Conservation (phyloP, 37 sponge, comb jelly and placozoan species). For the Agelas oroides region DNA sequence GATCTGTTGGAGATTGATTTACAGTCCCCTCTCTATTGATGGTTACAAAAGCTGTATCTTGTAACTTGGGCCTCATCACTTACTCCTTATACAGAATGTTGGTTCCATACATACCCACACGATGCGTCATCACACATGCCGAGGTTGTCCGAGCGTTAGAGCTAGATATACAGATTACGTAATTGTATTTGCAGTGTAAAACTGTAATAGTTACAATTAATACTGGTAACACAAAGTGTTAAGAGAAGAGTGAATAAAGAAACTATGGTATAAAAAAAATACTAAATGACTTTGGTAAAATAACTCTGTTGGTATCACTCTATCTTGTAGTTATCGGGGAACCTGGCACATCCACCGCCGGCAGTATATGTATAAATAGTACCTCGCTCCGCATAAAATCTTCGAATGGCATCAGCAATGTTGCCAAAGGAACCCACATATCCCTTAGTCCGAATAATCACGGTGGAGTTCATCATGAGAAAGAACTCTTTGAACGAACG, state of each 20-base stretch:
- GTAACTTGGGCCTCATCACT: too few species aligned
- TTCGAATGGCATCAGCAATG: constrained; percentile 61
- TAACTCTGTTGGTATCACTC: not conserved
- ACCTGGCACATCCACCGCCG: constrained; percentile 11
- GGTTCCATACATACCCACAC: too few species aligned
- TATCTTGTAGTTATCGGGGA: constrained; percentile 16
- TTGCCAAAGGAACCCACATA: constrained; percentile 46
- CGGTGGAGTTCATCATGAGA: constrained; percentile 53
- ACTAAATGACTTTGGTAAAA: not conserved
- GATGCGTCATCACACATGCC: too few species aligned
- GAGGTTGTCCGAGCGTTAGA: too few species aligned
- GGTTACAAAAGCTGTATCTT: too few species aligned
- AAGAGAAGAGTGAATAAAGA: not conserved
- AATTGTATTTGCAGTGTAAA: too few species aligned
- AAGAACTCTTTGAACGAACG: constrained; percentile 64
- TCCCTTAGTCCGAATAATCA: constrained; percentile 54
- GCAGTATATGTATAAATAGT: constrained; percentile 12
- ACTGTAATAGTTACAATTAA: too few species aligned
- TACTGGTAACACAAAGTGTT: too few species aligned
- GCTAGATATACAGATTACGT: too few species aligned
- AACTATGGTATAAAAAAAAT: not conserved
- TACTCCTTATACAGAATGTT: too few species aligned
- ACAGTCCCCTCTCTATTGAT: too few species aligned
- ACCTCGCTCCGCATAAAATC: constrained; percentile 11
- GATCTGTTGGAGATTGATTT: too few species aligned